Evolutionary conservation across 2,113 vertebrate genomes (phyloP).

Genomic region (Neogobius melanostomus): DNA sequence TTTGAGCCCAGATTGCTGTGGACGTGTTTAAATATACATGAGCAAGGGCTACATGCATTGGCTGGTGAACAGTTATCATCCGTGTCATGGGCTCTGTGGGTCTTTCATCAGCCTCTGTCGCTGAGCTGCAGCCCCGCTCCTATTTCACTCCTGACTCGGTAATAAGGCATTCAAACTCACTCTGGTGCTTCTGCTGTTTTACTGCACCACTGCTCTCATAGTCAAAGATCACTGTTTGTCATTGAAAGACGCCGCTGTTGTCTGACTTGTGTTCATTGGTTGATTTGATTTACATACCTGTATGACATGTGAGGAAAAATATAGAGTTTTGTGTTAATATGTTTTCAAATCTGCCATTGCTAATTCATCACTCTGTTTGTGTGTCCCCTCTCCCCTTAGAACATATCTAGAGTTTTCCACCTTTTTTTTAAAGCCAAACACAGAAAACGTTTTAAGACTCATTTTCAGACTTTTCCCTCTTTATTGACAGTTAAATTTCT

Average conservation of each 20-base stretch:
- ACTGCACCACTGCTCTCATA: constrained; percentile 59
- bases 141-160: constrained; percentile 58
- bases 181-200: constrained; percentile 50
- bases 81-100: constrained; percentile 64
- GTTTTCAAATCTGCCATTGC: constrained; percentile 4
- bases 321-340: too few species aligned
- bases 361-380: neutral
- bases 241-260: constrained; percentile 27
- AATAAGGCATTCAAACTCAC: constrained; percentile 55
- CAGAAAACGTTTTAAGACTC: neutral
- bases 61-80: constrained; percentile 65
- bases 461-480: neutral
- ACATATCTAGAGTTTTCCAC: too few species aligned
- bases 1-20: constrained; percentile 43
- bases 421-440: too few species aligned
- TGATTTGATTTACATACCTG: neutral
- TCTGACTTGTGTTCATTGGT: neutral
- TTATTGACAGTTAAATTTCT: constrained; percentile 1
- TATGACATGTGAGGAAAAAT: neutral
- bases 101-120: constrained; percentile 71
- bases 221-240: constrained; percentile 50
- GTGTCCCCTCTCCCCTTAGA: neutral
- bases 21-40: constrained; percentile 69
- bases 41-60: constrained; percentile 53
- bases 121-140: constrained; percentile 49